Base-by-base conservation (phyloP, 35 echinoderm and acorn worm genomes). In the Lytechinus pictus region DNA sequence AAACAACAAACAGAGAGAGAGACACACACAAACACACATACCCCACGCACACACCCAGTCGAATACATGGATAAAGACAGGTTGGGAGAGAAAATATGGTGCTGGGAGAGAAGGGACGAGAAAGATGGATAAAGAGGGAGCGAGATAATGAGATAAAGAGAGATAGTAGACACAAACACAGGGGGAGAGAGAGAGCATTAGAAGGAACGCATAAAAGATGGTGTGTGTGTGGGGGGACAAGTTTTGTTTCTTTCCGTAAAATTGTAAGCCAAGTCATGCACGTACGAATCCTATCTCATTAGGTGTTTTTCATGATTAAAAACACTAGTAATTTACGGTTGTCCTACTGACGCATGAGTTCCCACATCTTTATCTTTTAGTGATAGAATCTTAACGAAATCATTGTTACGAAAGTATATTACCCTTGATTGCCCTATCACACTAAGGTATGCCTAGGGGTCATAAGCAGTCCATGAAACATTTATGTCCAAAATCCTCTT, bases 281-380 rank as follows among this genome's bases (percentile, higher is more conserved):
- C n/a, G 66, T 14, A n/a, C n/a, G 66, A n/a, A 4, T 19, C 66
- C 66, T 79, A 24, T 79, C 66, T 24, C 19, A 79, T 79, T 79
- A 24, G 66, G 66, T 79, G 66, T 79, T 79, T 79, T 79, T 79
- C 66, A 79, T 24, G 66, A 79, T 79, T 79, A 79, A 79, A 79
- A 79, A n/a, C 66, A 79, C 21, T 6, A 79, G n/a, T 79, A 24
- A 24, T 79, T n/a, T 24, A 79, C 21, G 19, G 16, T 24, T 79
- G 12, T 4, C 21, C 66, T 79, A 24, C 4, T 79, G 12, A 6
- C n/a, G 66, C 19, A 79, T 79, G 21, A 24, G 19, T 16, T 16
- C n/a, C 66, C 66, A 79, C 6, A 24, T 44, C 33, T 16, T 79
- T 79, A 79, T 44, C 0, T 79, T n/a, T 5, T 8, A n/a, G 66